These are phyloP conservation scores for Nomada goodeniana DNA, from an alignment of 2,888 invertebrate genomes.

Conservation along the genomic window DNA sequence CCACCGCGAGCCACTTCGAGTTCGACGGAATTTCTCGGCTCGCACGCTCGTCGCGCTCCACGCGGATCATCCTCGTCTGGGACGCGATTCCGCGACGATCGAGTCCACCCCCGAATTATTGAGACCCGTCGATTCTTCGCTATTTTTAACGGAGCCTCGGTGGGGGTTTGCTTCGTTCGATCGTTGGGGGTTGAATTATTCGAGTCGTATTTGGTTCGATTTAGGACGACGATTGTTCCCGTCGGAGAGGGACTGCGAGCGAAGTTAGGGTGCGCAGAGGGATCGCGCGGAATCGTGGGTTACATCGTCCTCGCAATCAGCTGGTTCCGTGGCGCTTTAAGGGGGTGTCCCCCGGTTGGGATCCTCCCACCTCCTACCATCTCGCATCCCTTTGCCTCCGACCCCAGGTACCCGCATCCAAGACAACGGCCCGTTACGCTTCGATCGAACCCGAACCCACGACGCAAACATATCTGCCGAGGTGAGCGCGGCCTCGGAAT, in stretches of 20 bases:
- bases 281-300: constrained; percentile 33
- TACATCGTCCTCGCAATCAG: constrained; percentile 62
- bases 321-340: constrained; percentile 57
- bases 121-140: too few species aligned
- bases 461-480: constrained; percentile 80
- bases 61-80: too few species aligned
- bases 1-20: background rate
- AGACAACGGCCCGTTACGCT: constrained; percentile 83
- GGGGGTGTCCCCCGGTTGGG: constrained; percentile 63
- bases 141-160: too few species aligned
- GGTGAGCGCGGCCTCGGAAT: constrained; percentile 73
- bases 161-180: too few species aligned
- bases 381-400: constrained; percentile 68
- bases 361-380: constrained; percentile 67
- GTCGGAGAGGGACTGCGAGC: too few species aligned
- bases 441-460: constrained; percentile 81
- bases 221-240: too few species aligned
- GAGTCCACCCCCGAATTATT: too few species aligned
- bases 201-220: too few species aligned
- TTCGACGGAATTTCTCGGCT: background rate
- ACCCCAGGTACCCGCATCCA: constrained; percentile 82
- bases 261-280: background rate
- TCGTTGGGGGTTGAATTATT: too few species aligned
- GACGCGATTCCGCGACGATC: too few species aligned
- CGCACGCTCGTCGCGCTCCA: too few species aligned